phyloP scores from a whole-genome alignment of 2,113 vertebrate species.

The Cyprinodon variegatus region DNA sequence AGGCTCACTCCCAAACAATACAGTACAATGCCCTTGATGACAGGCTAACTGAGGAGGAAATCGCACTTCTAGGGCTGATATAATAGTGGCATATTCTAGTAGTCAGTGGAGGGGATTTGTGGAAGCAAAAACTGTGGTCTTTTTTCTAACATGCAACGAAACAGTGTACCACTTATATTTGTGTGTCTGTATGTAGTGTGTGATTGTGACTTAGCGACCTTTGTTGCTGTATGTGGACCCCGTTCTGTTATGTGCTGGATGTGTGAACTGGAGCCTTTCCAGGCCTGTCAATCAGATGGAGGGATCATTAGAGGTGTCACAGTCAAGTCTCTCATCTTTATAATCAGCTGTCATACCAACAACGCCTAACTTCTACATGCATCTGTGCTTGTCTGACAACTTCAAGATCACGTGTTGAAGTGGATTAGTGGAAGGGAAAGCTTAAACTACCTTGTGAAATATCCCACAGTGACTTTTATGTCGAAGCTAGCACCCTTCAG shows the following conservation, averaged over 20 bases:
- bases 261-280: constrained; percentile 69
- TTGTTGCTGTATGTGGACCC: constrained; percentile 39
- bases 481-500: constrained; percentile 2
- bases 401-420: constrained; percentile 12
- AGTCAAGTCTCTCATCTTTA: constrained; percentile 55
- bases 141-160: constrained; percentile 41
- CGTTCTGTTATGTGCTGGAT: constrained; percentile 50
- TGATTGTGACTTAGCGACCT: constrained; percentile 54
- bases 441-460: constrained; percentile 5
- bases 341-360: constrained; percentile 66
- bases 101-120: constrained; percentile 62
- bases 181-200: constrained; percentile 37
- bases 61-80: constrained; percentile 54
- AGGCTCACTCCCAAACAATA: constrained; percentile 58
- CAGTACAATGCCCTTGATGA: constrained; percentile 71
- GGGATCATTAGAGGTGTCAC: constrained; percentile 70
- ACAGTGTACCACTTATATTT: constrained; percentile 16
- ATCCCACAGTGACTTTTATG: constrained; percentile 13
- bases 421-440: constrained; percentile 17
- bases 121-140: constrained; percentile 52
- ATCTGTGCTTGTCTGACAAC: constrained; percentile 44
- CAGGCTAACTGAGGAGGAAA: constrained; percentile 75
- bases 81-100: constrained; percentile 70
- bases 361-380: constrained; percentile 43
- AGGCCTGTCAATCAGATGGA: constrained; percentile 70